Base-by-base conservation (phyloP, 2,113 vertebrate genomes). In the Sinosuthora webbiana region DNA sequence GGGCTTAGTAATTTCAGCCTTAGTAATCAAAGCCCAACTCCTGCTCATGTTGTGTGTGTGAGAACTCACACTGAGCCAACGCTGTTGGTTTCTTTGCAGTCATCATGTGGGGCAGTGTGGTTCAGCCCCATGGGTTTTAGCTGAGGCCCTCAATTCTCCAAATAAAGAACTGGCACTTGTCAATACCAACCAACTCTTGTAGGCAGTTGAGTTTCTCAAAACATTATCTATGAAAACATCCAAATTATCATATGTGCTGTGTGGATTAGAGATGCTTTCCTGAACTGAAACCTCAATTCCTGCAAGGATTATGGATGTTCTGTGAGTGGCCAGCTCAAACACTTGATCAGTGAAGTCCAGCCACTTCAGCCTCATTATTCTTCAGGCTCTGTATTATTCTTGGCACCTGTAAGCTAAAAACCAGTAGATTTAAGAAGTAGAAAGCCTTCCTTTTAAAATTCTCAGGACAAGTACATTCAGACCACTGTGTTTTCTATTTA, bases 401-500 rank as follows among this genome's bases (percentile, higher is more conserved):
- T 80, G 64, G 75, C 0, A 0, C 35, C 28, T 42, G 13, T 55
- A 68, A 78, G 69, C 33, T 84, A 83, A 94, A 95, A 64, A 0
- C 27, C 55, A 81, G 77, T 62, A 95, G 59, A 83, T 75, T 55
- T 71, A 90, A 73, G 71, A 93, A 97, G 74, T 7, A 83, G 75
- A 45, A 41, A 59, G 62, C 64, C 45, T 89, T 90, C 60, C 68
- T 93, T 93, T 90, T 74, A 83, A 92, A 92, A 97, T 96, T 69
- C n/a, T 90, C 83, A 93, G 87, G 96, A 96, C 95, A 97, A 95
- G 91, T 56, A 93, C 64, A 83, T 81, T 92, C 92, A 96, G 87
- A 92, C 39, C 82, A 86, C 85, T 65, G 76, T 87, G 56, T 62
- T 95, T 93, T 89, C 78, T 89, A 89, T 77, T 87, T 83, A 94